Base-by-base conservation (phyloP, 2,888 invertebrate species). In the Athrips mouffetella region DNA sequence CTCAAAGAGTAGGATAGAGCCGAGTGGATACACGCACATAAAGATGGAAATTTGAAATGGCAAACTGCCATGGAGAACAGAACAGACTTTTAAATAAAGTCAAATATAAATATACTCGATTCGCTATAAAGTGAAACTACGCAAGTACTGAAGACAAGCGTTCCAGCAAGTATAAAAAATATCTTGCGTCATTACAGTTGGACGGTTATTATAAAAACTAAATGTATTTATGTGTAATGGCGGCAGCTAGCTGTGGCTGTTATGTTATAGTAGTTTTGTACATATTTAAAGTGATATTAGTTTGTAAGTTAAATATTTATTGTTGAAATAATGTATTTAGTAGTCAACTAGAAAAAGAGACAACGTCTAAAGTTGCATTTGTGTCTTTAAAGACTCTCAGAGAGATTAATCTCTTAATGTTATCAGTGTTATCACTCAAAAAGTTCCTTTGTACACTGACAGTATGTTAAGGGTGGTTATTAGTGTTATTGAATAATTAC, bases 31-130 rank as follows among this genome's bases (percentile, higher is more conserved):
- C 57, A 18, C 25, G 47, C 50, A 35, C 58, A 52, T 57, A 57
- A 67, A 63, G 60, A 65, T 20, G 37, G 37, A 60, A 67, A 65
- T 59, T 70, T 70, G 67, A 66, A 70, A 76, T 85, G 86, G 86
- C 86, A 85, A 60, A 53, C 53, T 84, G 87, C 87, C 87, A 87
- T 64, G 70, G 69, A 67, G 67, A 67, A n/a, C n/a, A 70, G 70
- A 63, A 73, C 75, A 64, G 80, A 66, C 73, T 79, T 76, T 73
- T 65, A 63, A 66, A 59, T 59, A 58, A 68, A 76, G 75, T 70
- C 73, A 69, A 71, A 71, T 70, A 76, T 80, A 84, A 80, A 84
- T 83, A 83, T 72, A 63, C 68, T 66, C 66, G 64, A 65, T 71
- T 61, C 65, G 70, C 63, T 67, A 59, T 67, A 67, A 67, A 57